These are phyloP conservation scores for Autographa gamma DNA, from an alignment of 2,888 invertebrate species.

Conservation along the genomic window DNA sequence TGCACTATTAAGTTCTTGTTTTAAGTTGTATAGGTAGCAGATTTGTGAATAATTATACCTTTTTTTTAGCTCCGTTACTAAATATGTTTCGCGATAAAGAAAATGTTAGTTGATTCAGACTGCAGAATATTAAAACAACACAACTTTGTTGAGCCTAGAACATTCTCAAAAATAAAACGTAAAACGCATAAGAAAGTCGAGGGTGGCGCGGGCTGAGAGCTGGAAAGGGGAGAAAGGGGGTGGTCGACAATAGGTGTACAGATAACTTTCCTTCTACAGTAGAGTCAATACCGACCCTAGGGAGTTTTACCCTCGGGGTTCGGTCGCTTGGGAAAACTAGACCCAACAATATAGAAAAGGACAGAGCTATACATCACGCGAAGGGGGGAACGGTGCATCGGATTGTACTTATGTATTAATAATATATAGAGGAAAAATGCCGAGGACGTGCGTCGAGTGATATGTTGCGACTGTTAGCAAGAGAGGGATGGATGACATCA, in stretches of 20 bases:
- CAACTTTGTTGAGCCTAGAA: conserved; percentile 63
- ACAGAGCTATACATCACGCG: conserved; percentile 72
- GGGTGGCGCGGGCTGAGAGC: conserved; percentile 69
- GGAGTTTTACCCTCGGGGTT: conserved; percentile 88
- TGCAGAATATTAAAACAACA: conserved; percentile 52
- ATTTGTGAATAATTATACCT: background rate
- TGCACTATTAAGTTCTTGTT: background rate
- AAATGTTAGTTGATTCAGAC: conserved; percentile 27
- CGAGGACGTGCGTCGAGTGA: conserved; percentile 87
- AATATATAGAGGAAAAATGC: conserved; percentile 89
- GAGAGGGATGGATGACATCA: conserved; percentile 88
- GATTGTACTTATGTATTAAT: conserved; percentile 88
- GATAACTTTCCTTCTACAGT: conserved; percentile 89
- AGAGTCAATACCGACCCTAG: conserved; percentile 89
- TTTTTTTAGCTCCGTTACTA: background rate
- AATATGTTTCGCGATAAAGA: conserved; percentile 17
- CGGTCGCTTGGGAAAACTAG: conserved; percentile 89
- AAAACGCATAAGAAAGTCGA: conserved; percentile 88
- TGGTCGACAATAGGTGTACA: conserved; percentile 88
- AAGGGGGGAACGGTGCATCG: conserved; percentile 77
- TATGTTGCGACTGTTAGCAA: conserved; percentile 88
- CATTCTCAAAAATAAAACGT: conserved; percentile 81
- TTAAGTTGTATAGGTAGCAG: background rate
- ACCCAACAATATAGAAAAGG: conserved; percentile 89
- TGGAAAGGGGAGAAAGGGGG: conserved; percentile 69